phyloP scores from a whole-genome alignment of 2,888 invertebrate species.

The Harpalus rufipes region DNA sequence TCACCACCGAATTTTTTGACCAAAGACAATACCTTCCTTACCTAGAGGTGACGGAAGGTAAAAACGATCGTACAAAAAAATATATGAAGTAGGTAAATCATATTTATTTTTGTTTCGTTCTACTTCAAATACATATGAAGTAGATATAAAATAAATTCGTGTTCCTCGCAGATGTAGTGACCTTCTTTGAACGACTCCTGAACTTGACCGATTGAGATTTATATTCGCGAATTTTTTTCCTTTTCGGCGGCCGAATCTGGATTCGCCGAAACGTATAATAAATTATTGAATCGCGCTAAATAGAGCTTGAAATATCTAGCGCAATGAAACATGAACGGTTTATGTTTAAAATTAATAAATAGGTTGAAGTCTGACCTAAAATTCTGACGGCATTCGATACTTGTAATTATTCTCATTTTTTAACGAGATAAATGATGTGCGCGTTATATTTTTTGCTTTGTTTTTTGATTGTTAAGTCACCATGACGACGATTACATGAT shows the following conservation, averaged over 20 bases:
- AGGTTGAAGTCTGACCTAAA: constrained; percentile 39
- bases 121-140: background rate
- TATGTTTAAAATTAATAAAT: constrained; percentile 28
- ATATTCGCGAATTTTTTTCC: constrained; percentile 7
- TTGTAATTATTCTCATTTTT: constrained; percentile 13
- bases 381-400: constrained; percentile 22
- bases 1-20: no score
- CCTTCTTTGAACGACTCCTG: constrained; percentile 3
- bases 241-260: constrained; percentile 14
- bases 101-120: no score
- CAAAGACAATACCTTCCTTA: no score
- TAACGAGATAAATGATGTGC: background rate
- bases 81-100: no score
- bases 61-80: no score
- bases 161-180: background rate
- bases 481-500: background rate
- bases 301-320: constrained; percentile 37
- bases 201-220: constrained; percentile 40
- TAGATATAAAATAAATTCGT: background rate
- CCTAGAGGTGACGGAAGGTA: no score
- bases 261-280: constrained; percentile 20
- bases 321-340: constrained; percentile 20
- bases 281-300: constrained; percentile 19
- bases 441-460: background rate
- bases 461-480: constrained; percentile 20